phyloP scores from a whole-genome alignment of 2,888 invertebrate genomes.

The Lasioglossum pauxillum region DNA sequence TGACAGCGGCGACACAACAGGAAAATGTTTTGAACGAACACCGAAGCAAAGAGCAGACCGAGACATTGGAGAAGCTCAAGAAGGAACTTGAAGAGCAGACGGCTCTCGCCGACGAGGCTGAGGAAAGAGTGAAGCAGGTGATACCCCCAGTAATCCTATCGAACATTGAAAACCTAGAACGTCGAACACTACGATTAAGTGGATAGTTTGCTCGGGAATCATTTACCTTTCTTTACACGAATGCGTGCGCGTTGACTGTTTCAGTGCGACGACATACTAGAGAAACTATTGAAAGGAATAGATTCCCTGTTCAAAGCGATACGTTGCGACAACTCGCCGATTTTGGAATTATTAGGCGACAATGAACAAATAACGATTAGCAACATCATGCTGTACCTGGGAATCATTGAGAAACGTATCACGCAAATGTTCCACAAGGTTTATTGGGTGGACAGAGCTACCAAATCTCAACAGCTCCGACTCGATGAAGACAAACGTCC shows the following conservation, averaged over 20 bases:
- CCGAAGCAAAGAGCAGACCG: slow-evolving; percentile 87
- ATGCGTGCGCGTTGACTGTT: slow-evolving; percentile 36
- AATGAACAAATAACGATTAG: slow-evolving; percentile 90
- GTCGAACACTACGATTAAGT: neutral
- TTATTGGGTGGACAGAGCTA: slow-evolving; percentile 82
- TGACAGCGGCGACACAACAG: slow-evolving; percentile 89
- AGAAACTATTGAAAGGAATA: slow-evolving; percentile 84
- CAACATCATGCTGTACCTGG: slow-evolving; percentile 93
- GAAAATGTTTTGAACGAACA: slow-evolving; percentile 87
- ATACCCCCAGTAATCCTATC: slow-evolving; percentile 18
- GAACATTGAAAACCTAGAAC: slow-evolving; percentile 24
- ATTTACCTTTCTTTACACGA: neutral
- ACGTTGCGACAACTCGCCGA: slow-evolving; percentile 90
- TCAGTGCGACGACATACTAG: slow-evolving; percentile 80
- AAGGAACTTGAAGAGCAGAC: slow-evolving; percentile 85
- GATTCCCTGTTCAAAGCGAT: slow-evolving; percentile 87
- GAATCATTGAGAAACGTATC: slow-evolving; percentile 92
- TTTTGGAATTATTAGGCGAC: slow-evolving; percentile 90
- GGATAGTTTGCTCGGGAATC: neutral
- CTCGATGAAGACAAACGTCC: slow-evolving; percentile 81
- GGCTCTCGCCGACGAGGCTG: slow-evolving; percentile 79
- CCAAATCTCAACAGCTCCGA: slow-evolving; percentile 75
- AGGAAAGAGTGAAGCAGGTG: slow-evolving; percentile 82
- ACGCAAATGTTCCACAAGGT: slow-evolving; percentile 88
- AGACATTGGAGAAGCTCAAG: slow-evolving; percentile 86